These are phyloP conservation scores for Yponomeuta cagnagella DNA, from an alignment of 2,888 invertebrate genomes.

Conservation along the genomic window DNA sequence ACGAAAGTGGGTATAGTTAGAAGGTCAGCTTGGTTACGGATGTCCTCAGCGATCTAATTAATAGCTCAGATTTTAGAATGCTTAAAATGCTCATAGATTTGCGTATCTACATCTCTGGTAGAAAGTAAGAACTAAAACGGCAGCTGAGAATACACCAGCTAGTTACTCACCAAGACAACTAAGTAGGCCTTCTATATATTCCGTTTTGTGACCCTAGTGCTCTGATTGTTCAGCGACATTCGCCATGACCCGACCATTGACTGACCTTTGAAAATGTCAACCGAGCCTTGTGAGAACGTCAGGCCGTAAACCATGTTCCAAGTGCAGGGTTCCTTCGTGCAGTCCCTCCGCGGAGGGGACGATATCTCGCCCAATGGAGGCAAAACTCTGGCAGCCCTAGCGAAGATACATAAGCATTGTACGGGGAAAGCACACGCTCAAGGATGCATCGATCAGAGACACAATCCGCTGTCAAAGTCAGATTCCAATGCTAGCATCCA, in stretches of 20 bases:
- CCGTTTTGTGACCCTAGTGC: conserved; percentile 21
- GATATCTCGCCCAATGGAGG: conserved; percentile 63
- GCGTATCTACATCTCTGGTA: too few species aligned
- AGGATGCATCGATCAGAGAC: conserved; percentile 76
- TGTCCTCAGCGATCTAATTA: background rate
- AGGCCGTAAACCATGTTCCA: conserved; percentile 59
- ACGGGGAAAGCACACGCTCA: conserved; percentile 86
- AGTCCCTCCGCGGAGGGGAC: conserved; percentile 73
- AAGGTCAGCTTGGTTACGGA: background rate
- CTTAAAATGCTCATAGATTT: too few species aligned
- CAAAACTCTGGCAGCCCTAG: conserved; percentile 69
- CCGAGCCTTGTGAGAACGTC: conserved; percentile 40
- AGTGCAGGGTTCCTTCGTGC: conserved; percentile 74
- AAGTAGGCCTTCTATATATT: background rate
- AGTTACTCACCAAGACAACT: background rate
- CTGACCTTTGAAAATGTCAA: conserved; percentile 56
- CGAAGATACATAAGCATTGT: conserved; percentile 82
- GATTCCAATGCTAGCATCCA: conserved; percentile 66
- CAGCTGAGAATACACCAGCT: background rate
- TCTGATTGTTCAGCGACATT: conserved; percentile 56
- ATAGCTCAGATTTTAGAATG: too few species aligned
- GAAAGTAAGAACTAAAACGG: too few species aligned
- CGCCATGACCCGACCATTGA: conserved; percentile 46
- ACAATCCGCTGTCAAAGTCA: conserved; percentile 60
- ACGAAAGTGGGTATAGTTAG: conserved; percentile 19